Percentiles rank a stretch among this genome's conserved stretches.
These are phyloP conservation scores for Pseudochaenichthys georgianus DNA, from an alignment of 2,797 vertebrate genomes.

Conservation along the genomic window DNA sequence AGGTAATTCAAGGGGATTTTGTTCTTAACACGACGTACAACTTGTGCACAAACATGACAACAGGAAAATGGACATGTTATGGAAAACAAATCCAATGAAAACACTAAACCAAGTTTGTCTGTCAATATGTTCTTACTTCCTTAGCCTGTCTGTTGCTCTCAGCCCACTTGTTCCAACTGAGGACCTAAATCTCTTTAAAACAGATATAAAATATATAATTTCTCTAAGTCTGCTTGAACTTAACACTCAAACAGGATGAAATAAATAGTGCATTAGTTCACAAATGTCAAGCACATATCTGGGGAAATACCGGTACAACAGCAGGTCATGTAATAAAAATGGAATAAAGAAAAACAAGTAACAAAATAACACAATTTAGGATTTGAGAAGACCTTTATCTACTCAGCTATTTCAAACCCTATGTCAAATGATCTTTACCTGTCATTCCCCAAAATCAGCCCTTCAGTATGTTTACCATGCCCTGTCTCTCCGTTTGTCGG, in stretches of 20 bases:
- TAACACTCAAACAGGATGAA: too few species aligned
- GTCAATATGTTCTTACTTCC: too few species aligned
- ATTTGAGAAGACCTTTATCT: neutral
- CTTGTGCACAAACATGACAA: neutral
- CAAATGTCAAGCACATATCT: too few species aligned
- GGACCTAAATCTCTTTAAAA: neutral
- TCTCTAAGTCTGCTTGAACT: neutral
- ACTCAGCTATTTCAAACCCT: neutral
- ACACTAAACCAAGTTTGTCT: neutral
- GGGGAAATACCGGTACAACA: too few species aligned
- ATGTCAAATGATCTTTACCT: conserved; percentile 1
- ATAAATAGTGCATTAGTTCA: too few species aligned
- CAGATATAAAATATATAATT: neutral
- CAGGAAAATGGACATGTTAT: neutral
- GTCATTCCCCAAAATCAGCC: neutral
- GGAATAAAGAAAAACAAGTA: too few species aligned
- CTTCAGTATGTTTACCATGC: neutral
- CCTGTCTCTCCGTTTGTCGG: neutral
- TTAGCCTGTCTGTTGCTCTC: neutral
- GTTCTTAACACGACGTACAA: neutral
- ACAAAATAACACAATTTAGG: neutral
- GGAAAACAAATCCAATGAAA: neutral
- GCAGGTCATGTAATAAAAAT: too few species aligned
- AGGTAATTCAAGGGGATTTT: conserved; percentile 4
- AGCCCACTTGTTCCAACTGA: neutral